Evolutionary conservation across 2,113 vertebrate species (phyloP).

Genomic region (Ornithorhynchus anatinus): DNA sequence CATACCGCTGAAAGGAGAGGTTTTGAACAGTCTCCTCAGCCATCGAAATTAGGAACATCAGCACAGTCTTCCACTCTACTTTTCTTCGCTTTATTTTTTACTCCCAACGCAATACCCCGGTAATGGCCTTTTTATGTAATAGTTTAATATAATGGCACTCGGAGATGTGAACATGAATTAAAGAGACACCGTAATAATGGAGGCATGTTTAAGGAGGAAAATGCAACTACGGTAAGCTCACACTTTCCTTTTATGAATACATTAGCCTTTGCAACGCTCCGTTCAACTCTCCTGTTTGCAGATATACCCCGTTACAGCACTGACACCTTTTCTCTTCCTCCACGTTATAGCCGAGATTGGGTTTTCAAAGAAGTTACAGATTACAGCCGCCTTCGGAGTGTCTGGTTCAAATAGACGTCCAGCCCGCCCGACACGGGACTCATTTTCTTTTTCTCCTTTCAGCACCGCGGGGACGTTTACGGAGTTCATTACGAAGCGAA

Average conservation of each 20-base stretch:
- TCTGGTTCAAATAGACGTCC: background rate
- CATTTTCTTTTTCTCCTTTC: background rate
- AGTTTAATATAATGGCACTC: slow-evolving; percentile 8
- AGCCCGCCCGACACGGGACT: background rate
- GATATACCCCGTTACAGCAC: slow-evolving; percentile 18
- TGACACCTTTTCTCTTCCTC: slow-evolving; percentile 27
- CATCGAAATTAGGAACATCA: background rate
- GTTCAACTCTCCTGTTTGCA: slow-evolving; percentile 2
- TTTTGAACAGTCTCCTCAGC: background rate
- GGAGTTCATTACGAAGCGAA: background rate
- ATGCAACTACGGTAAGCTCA: background rate
- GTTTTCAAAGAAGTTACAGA: slow-evolving; percentile 26
- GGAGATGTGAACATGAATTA: slow-evolving; percentile 16
- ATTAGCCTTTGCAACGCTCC: background rate
- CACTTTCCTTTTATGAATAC: background rate
- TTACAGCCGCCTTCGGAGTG: background rate
- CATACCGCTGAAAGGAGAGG: background rate
- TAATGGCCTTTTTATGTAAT: slow-evolving; percentile 1
- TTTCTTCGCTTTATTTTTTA: no score
- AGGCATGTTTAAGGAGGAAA: no score
- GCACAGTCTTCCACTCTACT: background rate
- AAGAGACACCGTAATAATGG: slow-evolving; percentile 11
- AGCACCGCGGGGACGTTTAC: background rate
- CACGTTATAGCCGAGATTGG: background rate
- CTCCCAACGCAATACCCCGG: background rate